These are phyloP conservation scores for Oryzias sinensis DNA, from an alignment of 2,797 vertebrate species.

Conservation along the genomic window DNA sequence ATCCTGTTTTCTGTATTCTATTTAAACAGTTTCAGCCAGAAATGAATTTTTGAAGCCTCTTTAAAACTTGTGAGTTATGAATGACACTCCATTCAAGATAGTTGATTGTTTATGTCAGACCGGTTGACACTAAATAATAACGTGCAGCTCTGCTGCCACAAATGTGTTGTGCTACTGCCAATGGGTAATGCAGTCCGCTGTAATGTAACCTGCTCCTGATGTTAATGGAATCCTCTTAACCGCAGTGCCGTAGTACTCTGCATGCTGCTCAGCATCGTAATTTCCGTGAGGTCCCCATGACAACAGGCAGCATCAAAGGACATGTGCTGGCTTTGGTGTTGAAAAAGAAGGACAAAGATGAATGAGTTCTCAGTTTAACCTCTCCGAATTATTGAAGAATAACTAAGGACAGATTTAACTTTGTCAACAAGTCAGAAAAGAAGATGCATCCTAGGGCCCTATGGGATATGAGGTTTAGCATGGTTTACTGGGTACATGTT, in stretches of 20 bases:
- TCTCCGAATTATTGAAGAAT: conserved; percentile 8
- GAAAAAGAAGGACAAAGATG: conserved; percentile 11
- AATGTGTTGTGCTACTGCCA: conserved; percentile 57
- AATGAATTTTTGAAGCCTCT: conserved; percentile 22
- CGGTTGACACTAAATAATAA: conserved; percentile 46
- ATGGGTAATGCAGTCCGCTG: conserved; percentile 51
- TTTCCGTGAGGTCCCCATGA: conserved; percentile 47
- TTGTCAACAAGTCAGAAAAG: neutral
- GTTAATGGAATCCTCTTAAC: conserved; percentile 69
- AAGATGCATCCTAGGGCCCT: neutral
- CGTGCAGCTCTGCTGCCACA: conserved; percentile 34
- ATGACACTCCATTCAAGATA: conserved; percentile 41
- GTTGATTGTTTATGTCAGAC: conserved; percentile 38
- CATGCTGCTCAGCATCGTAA: conserved; percentile 39
- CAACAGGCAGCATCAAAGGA: conserved; percentile 61
- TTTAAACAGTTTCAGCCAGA: neutral
- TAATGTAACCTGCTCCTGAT: conserved; percentile 54
- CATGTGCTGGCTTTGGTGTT: conserved; percentile 22
- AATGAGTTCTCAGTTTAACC: neutral
- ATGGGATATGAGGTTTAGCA: conserved; percentile 1
- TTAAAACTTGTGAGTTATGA: conserved; percentile 36
- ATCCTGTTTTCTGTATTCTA: neutral
- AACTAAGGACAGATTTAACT: neutral
- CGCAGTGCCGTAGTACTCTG: conserved; percentile 45
- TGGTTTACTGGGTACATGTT: conserved; percentile 9